Percentiles rank a stretch among this genome's conserved stretches.
Conservation (phyloP, 2,797 vertebrate species). For the Lepus oiostolus region DNA sequence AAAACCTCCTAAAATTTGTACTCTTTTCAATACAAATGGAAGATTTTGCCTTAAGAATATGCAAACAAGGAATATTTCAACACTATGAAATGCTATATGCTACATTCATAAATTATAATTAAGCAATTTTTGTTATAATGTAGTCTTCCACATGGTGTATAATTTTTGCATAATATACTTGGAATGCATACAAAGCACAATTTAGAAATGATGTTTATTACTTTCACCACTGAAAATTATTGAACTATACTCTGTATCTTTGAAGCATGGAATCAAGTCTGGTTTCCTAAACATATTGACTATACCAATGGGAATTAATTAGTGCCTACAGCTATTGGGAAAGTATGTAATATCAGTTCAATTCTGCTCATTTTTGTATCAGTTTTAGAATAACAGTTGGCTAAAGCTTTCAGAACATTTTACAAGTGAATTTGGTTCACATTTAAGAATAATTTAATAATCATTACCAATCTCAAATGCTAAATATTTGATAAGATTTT, state of each 20-base stretch:
- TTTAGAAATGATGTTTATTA: not conserved
- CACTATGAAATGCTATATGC: not conserved
- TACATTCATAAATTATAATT: conserved; percentile 17
- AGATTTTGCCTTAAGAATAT: not conserved
- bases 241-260: not conserved
- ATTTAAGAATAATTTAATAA: not conserved
- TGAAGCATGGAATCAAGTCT: not conserved
- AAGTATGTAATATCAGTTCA: not conserved
- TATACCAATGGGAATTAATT: not conserved
- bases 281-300: not conserved
- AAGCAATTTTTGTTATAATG: not conserved
- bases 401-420: not conserved
- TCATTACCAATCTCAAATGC: not conserved
- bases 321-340: not conserved
- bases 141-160: not conserved
- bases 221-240: not conserved
- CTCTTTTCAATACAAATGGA: not conserved
- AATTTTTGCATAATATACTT: not conserved
- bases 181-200: not conserved
- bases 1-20: not conserved
- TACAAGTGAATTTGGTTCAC: not conserved
- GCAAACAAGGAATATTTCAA: not conserved
- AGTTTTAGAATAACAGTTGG: not conserved
- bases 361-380: not conserved
- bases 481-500: not conserved